These are phyloP conservation scores for Reticulitermes lucifugus DNA, from an alignment of 2,888 invertebrate species.

Conservation along the genomic window DNA sequence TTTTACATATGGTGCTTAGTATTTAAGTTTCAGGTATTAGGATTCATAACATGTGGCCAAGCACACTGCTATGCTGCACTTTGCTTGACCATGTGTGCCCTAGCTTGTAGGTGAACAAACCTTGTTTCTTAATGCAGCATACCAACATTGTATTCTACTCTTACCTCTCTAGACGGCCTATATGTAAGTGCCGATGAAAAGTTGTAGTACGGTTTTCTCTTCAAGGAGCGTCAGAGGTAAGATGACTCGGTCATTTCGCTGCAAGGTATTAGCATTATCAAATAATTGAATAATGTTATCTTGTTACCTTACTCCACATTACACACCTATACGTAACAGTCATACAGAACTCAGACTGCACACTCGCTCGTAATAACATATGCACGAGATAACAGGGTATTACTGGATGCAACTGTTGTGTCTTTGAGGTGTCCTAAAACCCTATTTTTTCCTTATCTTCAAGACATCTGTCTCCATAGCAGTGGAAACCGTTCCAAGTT, in stretches of 20 bases:
- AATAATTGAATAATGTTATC: conserved; percentile 53
- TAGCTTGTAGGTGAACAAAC: conserved; percentile 50
- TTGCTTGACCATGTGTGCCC: conserved; percentile 40
- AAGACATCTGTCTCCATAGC: neutral
- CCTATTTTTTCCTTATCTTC: neutral
- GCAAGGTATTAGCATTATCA: conserved; percentile 54
- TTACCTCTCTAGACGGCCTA: conserved; percentile 56
- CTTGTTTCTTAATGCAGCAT: conserved; percentile 53
- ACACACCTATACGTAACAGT: conserved; percentile 36
- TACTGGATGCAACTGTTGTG: conserved; percentile 29
- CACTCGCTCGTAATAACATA: conserved; percentile 19
- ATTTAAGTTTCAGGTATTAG: conserved; percentile 41
- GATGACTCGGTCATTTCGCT: conserved; percentile 53
- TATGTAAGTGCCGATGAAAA: conserved; percentile 55
- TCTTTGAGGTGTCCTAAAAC: neutral
- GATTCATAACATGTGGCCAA: conserved; percentile 31
- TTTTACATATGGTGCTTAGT: conserved; percentile 32
- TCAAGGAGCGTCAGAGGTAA: conserved; percentile 54
- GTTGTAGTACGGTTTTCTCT: conserved; percentile 54
- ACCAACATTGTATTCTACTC: conserved; percentile 55
- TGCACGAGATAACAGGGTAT: conserved; percentile 37
- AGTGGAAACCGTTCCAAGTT: conserved; percentile 3
- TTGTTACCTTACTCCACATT: conserved; percentile 47
- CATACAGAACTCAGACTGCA: conserved; percentile 25
- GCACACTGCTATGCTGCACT: conserved; percentile 29